Conservation (phyloP, 1,140 invertebrate species). For the Penaeus japonicus region DNA sequence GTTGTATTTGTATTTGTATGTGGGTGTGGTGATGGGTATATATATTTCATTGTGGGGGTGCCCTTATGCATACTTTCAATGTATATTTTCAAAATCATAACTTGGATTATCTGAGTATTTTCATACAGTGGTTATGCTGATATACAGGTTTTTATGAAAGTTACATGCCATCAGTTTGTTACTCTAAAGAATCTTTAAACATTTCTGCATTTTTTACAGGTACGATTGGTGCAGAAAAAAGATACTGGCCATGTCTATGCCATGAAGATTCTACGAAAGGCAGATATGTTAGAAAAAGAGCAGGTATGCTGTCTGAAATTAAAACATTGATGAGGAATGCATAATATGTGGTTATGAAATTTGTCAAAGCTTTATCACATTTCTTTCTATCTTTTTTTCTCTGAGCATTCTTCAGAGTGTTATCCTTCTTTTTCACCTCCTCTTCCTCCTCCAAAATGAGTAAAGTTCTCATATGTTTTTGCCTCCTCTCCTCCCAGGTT, state of each 20-base stretch:
- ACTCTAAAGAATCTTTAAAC: neutral
- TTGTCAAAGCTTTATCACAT: too few relatives aligned
- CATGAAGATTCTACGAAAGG: constrained; percentile 99
- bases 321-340: too few relatives aligned
- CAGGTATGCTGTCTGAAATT: constrained; percentile 68
- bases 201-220: constrained; percentile 67
- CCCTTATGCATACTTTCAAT: too few relatives aligned
- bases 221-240: constrained; percentile 98
- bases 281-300: constrained; percentile 99
- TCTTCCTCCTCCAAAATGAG: neutral
- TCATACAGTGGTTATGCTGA: neutral
- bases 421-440: too few relatives aligned
- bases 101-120: too few relatives aligned
- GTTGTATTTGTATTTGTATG: too few relatives aligned
- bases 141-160: neutral
- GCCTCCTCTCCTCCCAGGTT: constrained; percentile 65
- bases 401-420: too few relatives aligned
- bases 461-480: neutral
- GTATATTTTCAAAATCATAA: too few relatives aligned
- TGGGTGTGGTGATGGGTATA: neutral
- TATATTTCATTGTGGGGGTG: neutral
- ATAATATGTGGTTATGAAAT: too few relatives aligned
- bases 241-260: constrained; percentile 99
- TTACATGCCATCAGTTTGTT: neutral
- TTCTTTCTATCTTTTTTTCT: too few relatives aligned